Base-by-base conservation (phyloP, 2,113 vertebrate genomes). In the Chrysemys picta region DNA sequence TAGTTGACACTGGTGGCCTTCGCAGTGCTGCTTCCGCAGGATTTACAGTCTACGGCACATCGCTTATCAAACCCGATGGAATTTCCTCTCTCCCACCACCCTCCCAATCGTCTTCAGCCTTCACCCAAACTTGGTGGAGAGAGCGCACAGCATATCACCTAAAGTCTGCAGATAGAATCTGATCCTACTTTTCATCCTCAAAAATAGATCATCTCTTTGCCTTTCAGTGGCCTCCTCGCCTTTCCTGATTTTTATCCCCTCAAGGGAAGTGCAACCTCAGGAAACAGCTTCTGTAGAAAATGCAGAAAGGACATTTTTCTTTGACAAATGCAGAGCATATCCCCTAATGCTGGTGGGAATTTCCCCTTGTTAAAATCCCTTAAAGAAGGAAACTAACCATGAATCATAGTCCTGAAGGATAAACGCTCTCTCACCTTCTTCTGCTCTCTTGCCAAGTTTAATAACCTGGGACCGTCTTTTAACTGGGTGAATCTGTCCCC, bases 381-480 rank as follows among this genome's bases (percentile, higher is more conserved):
- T 95, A 89, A 94, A 95, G 92, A 93, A 96, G 89, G 75, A 96
- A 97, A 94, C 42, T n/a, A 94, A 88, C 22, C 57, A 85, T 92
- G 96, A 97, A 97, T 95, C 96, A 96, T 45, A 72, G 87, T 93
- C 95, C 65, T 75, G 38, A 69, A 27, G 56, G 25, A 27, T 11
- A 57, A 57, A 57, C 5, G 25, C 90, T 56, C 79, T 94, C 93
- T 87, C 85, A 9, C 80, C 90, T 53, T 83, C 85, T 88, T 29
- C 75, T 45, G 16, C 85, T 49, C 8, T 85, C 94, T 52, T 49
- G 83, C 91, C 54, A 80, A 62, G 29, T 31, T 31, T 50, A 22
- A 72, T 72, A 72, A 72, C 22, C 69, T n/a, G 52, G 52, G 10
- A 82, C 31, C 21, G 2, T n/a, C 11, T 31, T n/a, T 53, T 53